These are phyloP conservation scores for Solea senegalensis DNA, from an alignment of 2,113 vertebrate genomes.

Conservation along the genomic window DNA sequence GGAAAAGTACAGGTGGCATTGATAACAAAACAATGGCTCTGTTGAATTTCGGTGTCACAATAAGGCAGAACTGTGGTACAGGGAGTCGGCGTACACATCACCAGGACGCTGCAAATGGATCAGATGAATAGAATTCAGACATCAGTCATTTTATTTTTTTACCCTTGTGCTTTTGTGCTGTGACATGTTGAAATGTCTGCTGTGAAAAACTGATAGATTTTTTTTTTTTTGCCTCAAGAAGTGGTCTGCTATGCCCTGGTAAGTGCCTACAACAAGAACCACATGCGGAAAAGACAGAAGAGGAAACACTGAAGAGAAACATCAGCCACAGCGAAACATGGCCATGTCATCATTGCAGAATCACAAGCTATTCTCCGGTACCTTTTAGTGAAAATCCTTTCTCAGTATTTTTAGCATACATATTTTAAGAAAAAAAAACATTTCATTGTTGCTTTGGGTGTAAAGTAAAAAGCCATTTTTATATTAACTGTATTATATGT, in stretches of 20 bases:
- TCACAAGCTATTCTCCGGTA: conserved; percentile 76
- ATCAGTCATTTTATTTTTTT: conserved; percentile 5
- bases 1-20: background rate
- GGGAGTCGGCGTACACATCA: background rate
- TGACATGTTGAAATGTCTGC: conserved; percentile 4
- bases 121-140: background rate
- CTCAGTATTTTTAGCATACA: conserved; percentile 83
- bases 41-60: background rate
- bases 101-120: background rate
- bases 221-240: conserved; percentile 45
- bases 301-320: conserved; percentile 34
- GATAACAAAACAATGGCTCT: background rate
- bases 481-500: conserved; percentile 85
- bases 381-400: conserved; percentile 78
- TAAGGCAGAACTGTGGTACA: background rate
- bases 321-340: conserved; percentile 57
- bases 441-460: conserved; percentile 85
- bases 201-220: conserved; percentile 30
- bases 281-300: conserved; percentile 65
- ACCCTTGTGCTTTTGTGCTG: conserved; percentile 2
- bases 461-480: conserved; percentile 86
- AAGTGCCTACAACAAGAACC: conserved; percentile 85
- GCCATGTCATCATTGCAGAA: conserved; percentile 73
- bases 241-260: conserved; percentile 77
- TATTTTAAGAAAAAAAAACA: conserved; percentile 77